A percentile compares a stretch with the other conserved stretches of the same genome.
These are phyloP conservation scores for Erpobdella octoculata DNA, from an alignment of 2,888 invertebrate species.

Conservation along the genomic window DNA sequence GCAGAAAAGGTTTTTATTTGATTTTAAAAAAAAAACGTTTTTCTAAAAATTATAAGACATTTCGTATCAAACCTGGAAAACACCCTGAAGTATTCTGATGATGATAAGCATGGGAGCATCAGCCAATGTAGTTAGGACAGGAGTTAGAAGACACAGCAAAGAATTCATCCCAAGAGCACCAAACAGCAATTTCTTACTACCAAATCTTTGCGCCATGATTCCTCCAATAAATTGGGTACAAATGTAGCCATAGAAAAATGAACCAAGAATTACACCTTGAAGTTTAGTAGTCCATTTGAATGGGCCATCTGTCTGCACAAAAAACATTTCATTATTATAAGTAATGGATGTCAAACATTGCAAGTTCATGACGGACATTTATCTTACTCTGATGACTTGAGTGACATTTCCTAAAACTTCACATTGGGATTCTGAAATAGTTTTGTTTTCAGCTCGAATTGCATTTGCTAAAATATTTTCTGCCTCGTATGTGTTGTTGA, in stretches of 20 bases:
- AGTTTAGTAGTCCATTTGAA: conserved; percentile 31
- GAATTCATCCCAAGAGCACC: conserved; percentile 31
- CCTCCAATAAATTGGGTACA: conserved; percentile 35
- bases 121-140: conserved; percentile 51
- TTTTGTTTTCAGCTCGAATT: too few species aligned
- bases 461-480: too few species aligned
- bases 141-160: conserved; percentile 32
- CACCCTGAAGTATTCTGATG: conserved; percentile 69
- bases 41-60: too few species aligned
- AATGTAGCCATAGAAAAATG: conserved; percentile 37
- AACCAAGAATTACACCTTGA: conserved; percentile 32
- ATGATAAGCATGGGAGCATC: conserved; percentile 62
- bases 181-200: conserved; percentile 30
- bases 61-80: conserved; percentile 65
- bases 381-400: too few species aligned
- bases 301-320: conserved; percentile 22
- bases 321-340: too few species aligned
- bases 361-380: too few species aligned
- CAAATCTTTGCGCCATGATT: conserved; percentile 32
- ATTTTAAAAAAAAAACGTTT: too few species aligned
- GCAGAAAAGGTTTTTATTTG: too few species aligned
- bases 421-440: too few species aligned
- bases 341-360: too few species aligned
- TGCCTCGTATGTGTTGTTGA: conserved; percentile 33
- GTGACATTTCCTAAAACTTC: too few species aligned